Evolutionary conservation across 2,797 vertebrate genomes (phyloP).

Genomic region (Tragelaphus eurycerus): DNA sequence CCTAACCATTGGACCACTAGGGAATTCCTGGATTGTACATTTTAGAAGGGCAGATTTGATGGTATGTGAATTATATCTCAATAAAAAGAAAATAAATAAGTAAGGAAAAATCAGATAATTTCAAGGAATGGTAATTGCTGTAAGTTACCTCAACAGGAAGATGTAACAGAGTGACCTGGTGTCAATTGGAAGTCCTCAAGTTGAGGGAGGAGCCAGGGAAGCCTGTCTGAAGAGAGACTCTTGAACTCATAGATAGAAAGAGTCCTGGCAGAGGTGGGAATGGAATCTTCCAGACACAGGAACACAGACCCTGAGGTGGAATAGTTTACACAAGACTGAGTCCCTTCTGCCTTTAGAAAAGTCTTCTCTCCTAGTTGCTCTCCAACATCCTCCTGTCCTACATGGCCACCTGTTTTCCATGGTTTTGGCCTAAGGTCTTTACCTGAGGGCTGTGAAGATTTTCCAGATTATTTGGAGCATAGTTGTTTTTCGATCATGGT

Average conservation of each 20-base stretch:
- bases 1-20: background rate
- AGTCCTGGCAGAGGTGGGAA: background rate
- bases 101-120: background rate
- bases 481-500: background rate
- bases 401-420: background rate
- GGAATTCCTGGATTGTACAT: background rate
- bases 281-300: background rate
- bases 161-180: background rate
- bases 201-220: background rate
- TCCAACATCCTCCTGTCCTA: background rate
- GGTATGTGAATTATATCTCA: background rate
- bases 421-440: background rate
- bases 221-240: background rate
- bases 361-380: background rate
- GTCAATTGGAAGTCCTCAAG: background rate
- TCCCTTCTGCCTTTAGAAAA: background rate
- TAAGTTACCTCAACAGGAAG: background rate
- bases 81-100: background rate
- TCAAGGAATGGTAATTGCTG: background rate
- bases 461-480: background rate
- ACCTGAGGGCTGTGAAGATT: background rate
- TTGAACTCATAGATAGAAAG: background rate
- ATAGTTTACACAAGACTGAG: background rate
- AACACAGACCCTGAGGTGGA: background rate
- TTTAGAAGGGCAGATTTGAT: slow-evolving; percentile 5